Conservation (phyloP, 1,140 invertebrate genomes). For the Lanistes nyassanus region DNA sequence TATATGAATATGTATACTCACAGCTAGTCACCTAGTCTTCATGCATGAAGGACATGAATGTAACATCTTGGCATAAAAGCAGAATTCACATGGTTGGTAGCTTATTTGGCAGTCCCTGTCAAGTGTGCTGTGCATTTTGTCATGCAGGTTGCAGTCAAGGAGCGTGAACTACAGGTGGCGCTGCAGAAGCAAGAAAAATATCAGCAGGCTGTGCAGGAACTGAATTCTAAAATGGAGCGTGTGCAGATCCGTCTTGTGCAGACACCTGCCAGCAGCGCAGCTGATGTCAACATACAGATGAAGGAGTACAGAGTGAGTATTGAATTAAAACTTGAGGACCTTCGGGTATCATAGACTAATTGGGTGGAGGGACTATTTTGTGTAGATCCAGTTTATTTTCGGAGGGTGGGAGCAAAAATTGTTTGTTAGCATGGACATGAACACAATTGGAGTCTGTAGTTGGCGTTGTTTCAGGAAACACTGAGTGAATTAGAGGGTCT, state of each 20-base stretch:
- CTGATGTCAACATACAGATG: constrained; percentile 36
- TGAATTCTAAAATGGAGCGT: constrained; percentile 52
- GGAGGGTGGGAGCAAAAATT: not conserved
- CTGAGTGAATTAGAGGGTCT: constrained; percentile 49
- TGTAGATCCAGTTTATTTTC: no score
- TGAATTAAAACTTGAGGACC: not conserved
- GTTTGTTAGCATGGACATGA: no score
- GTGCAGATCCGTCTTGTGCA: constrained; percentile 37
- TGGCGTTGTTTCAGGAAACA: constrained; percentile 39
- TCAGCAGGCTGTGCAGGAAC: constrained; percentile 55
- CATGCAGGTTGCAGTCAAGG: constrained; percentile 54
- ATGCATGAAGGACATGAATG: no score
- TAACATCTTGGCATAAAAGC: no score
- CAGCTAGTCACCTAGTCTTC: no score
- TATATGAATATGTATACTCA: no score
- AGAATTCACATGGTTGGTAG: not conserved
- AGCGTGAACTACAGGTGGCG: constrained; percentile 50
- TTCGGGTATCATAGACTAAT: no score
- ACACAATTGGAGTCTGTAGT: not conserved
- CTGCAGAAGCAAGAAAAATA: constrained; percentile 55
- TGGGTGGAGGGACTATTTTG: no score
- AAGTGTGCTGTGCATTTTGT: not conserved
- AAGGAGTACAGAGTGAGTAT: constrained; percentile 48
- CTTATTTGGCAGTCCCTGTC: not conserved
- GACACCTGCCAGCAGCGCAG: constrained; percentile 34